These are phyloP conservation scores for Colossoma macropomum DNA, from an alignment of 2,113 vertebrate species.

Conservation along the genomic window DNA sequence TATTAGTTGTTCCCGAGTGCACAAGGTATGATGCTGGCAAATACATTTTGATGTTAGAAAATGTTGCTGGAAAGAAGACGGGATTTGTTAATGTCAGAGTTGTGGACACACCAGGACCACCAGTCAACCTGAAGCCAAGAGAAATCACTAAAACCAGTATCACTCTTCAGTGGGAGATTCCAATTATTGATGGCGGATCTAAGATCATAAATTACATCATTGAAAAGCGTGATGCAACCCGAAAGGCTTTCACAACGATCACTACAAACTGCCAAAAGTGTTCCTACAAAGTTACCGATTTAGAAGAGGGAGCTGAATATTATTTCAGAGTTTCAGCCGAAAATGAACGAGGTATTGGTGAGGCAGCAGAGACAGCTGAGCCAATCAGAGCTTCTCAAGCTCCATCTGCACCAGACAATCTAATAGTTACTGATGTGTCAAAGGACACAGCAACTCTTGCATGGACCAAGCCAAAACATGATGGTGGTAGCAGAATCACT, in stretches of 20 bases:
- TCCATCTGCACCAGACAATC: constrained; percentile 90
- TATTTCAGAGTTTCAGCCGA: constrained; percentile 96
- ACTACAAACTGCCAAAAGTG: constrained; percentile 95
- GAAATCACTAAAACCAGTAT: constrained; percentile 94
- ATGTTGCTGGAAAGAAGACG: constrained; percentile 94
- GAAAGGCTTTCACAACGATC: constrained; percentile 92
- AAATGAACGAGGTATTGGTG: constrained; percentile 95
- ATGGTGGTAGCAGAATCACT: constrained; percentile 94
- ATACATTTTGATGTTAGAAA: constrained; percentile 93
- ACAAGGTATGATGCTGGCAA: constrained; percentile 96
- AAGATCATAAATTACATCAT: constrained; percentile 95
- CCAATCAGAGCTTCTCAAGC: constrained; percentile 92
- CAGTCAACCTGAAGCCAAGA: constrained; percentile 90
- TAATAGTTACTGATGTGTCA: constrained; percentile 92
- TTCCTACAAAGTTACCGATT: constrained; percentile 87
- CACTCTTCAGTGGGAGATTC: constrained; percentile 96
- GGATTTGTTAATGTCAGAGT: constrained; percentile 97
- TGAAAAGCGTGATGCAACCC: constrained; percentile 93
- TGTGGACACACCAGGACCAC: constrained; percentile 94
- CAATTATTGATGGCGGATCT: constrained; percentile 95
- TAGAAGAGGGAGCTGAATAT: constrained; percentile 92
- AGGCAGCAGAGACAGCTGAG: constrained; percentile 90
- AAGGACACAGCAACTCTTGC: constrained; percentile 89
- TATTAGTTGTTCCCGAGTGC: constrained; percentile 94
- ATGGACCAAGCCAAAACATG: constrained; percentile 93